These are phyloP conservation scores for Chrysolina americana DNA, from an alignment of 2,888 invertebrate species.

Conservation along the genomic window DNA sequence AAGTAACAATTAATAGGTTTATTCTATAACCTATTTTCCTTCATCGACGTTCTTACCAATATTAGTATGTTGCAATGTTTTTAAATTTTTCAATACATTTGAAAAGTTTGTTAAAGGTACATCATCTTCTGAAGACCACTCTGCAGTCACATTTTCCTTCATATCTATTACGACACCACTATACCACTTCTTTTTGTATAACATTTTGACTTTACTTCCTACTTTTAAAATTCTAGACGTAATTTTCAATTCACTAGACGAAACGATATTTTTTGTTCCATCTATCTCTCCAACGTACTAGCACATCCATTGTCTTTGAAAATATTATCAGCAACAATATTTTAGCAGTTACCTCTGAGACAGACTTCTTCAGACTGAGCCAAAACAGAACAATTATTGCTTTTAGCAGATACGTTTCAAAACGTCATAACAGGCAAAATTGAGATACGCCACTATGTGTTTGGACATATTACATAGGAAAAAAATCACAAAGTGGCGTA, in stretches of 20 bases:
- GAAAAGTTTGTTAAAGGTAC: slow-evolving; percentile 11
- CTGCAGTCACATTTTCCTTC: slow-evolving; percentile 17
- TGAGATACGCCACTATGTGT: not conserved
- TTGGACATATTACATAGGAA: not conserved
- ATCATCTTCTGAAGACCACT: slow-evolving; percentile 18
- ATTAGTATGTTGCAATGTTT: not conserved
- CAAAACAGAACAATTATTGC: too few species aligned
- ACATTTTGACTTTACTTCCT: slow-evolving; percentile 28
- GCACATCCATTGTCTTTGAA: too few species aligned
- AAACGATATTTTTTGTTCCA: too few species aligned
- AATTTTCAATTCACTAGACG: not conserved
- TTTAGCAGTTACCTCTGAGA: too few species aligned
- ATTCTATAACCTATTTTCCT: slow-evolving; percentile 1
- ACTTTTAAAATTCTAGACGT: slow-evolving; percentile 11
- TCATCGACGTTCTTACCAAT: not conserved
- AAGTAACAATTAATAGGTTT: not conserved
- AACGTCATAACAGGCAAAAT: not conserved
- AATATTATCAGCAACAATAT: too few species aligned
- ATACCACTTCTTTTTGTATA: slow-evolving; percentile 23
- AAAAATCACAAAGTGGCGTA: not conserved
- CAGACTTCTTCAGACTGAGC: not conserved
- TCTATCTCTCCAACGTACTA: too few species aligned
- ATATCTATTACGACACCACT: slow-evolving; percentile 26
- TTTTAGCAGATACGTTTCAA: not conserved
- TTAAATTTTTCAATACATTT: slow-evolving; percentile 5